These are phyloP conservation scores for Goniozus legneri DNA, from an alignment of 1,140 invertebrate species.

Conservation along the genomic window DNA sequence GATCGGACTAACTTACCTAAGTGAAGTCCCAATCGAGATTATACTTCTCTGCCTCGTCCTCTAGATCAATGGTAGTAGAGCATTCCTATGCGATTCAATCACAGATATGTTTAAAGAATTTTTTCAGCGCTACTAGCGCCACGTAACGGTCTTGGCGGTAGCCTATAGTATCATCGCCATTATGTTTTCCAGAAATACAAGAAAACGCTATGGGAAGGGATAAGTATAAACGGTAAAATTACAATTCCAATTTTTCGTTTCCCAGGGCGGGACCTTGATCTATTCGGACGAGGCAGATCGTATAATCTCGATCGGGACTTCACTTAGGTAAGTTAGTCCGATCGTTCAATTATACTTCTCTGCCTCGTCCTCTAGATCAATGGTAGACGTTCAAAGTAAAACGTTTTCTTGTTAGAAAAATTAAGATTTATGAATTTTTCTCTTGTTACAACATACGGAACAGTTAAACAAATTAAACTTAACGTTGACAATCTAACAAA, in stretches of 20 bases:
- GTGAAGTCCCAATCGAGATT: too few relatives aligned
- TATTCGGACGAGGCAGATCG: slow-evolving; percentile 15
- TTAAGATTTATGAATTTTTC: not conserved
- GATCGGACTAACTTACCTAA: too few relatives aligned
- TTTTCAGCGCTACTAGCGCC: not conserved
- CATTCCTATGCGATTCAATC: not conserved
- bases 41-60: not conserved
- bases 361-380: slow-evolving; percentile 18
- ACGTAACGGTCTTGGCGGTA: not conserved
- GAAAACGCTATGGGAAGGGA: too few relatives aligned
- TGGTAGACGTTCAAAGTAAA: slow-evolving; percentile 13
- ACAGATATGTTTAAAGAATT: not conserved
- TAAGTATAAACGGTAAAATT: too few relatives aligned
- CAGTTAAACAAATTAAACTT: too few relatives aligned
- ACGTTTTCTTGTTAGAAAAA: not conserved
- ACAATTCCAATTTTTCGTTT: too few relatives aligned
- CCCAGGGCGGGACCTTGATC: too few relatives aligned
- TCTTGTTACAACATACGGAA: too few relatives aligned
- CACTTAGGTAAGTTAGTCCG: slow-evolving; percentile 12
- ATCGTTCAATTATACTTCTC: slow-evolving; percentile 16
- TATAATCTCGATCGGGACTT: slow-evolving; percentile 14
- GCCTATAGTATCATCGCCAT: not conserved
- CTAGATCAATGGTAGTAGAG: not conserved
- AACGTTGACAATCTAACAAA: too few relatives aligned
- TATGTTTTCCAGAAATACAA: not conserved